These are phyloP conservation scores for Harlomillsia oculata DNA, from an alignment of 1,140 invertebrate genomes.

Conservation along the genomic window DNA sequence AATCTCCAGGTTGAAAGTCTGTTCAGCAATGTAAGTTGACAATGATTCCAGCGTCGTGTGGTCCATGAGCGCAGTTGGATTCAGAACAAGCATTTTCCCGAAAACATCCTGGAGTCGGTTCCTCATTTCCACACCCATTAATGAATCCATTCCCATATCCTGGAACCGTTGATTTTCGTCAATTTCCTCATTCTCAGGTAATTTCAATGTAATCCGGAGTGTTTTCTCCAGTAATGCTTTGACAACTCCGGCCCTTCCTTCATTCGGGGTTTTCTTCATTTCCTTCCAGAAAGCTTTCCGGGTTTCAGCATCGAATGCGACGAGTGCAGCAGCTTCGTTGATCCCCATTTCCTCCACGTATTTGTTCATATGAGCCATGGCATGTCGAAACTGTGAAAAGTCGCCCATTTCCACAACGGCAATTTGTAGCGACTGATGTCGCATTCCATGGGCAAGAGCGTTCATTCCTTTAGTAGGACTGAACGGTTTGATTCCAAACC, in stretches of 20 bases:
- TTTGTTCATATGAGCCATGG: neutral
- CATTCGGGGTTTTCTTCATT: neutral
- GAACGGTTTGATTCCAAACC: neutral
- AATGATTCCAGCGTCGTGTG: neutral
- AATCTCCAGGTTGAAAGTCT: neutral
- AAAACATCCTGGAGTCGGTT: neutral
- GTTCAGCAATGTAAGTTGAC: neutral
- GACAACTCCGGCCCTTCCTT: neutral
- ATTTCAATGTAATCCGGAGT: neutral
- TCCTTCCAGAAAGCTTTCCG: slow-evolving; percentile 4
- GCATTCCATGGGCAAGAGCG: neutral
- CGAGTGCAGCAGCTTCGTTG: neutral
- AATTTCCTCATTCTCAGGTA: neutral
- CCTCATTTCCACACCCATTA: slow-evolving; percentile 9
- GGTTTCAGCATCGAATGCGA: neutral
- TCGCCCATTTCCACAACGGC: neutral
- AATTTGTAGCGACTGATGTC: neutral
- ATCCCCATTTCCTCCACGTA: neutral
- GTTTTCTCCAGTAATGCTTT: neutral
- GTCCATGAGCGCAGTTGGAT: neutral
- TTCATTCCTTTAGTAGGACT: neutral
- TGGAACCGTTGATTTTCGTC: slow-evolving; percentile 5
- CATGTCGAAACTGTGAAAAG: neutral
- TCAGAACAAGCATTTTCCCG: neutral
- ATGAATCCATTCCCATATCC: slow-evolving; percentile 8